These are phyloP conservation scores for Anolis apletophallus DNA, from an alignment of 2,797 vertebrate species.

Conservation along the genomic window DNA sequence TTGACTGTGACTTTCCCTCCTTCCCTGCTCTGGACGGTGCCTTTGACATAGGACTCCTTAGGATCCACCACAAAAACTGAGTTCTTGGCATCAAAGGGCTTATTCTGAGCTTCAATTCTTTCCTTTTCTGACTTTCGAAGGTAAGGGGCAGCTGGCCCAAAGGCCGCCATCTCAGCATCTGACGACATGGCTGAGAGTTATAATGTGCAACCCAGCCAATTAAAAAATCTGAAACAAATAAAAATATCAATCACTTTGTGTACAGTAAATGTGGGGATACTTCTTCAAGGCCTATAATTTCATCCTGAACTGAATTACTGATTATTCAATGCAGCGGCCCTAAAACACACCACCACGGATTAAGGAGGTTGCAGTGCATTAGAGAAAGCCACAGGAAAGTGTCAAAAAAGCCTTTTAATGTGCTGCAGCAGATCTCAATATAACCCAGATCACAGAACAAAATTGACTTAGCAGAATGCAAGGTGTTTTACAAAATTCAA, in stretches of 20 bases:
- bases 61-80: slow-evolving; percentile 83
- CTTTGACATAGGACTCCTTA: slow-evolving; percentile 87
- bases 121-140: slow-evolving; percentile 88
- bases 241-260: background rate
- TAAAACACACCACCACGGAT: no score
- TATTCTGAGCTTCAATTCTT: slow-evolving; percentile 85
- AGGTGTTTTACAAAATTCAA: no score
- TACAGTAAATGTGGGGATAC: background rate
- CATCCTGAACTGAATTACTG: background rate
- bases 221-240: slow-evolving; percentile 26
- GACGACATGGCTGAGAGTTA: slow-evolving; percentile 76
- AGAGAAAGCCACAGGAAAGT: no score
- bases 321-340: background rate
- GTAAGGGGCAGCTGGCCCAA: slow-evolving; percentile 83
- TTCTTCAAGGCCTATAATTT: background rate
- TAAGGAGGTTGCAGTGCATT: no score
- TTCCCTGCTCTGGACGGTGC: slow-evolving; percentile 80
- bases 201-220: background rate
- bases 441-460: no score
- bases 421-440: no score
- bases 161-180: slow-evolving; percentile 81
- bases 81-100: slow-evolving; percentile 86
- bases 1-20: slow-evolving; percentile 83
- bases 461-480: no score
- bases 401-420: no score